These are phyloP conservation scores for Lates japonicus DNA, from an alignment of 2,797 vertebrate genomes.

Conservation along the genomic window DNA sequence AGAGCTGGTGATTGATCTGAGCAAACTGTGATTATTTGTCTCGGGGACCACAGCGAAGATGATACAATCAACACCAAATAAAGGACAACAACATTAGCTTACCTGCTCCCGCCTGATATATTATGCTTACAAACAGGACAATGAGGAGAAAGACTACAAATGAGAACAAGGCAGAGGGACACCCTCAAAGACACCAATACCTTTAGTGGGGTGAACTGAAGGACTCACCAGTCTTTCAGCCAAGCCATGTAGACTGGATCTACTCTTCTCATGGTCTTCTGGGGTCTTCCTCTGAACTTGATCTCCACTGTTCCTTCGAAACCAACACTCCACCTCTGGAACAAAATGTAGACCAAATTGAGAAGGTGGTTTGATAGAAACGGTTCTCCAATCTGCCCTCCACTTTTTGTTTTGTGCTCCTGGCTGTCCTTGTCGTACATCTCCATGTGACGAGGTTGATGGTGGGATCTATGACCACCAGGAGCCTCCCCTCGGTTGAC, in stretches of 20 bases:
- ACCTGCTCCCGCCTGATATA: slow-evolving; percentile 53
- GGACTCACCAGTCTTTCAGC: slow-evolving; percentile 92
- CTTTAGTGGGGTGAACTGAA: slow-evolving; percentile 40
- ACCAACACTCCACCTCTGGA: slow-evolving; percentile 93
- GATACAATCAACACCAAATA: slow-evolving; percentile 76
- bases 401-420: slow-evolving; percentile 70
- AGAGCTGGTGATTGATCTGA: slow-evolving; percentile 81
- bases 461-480: slow-evolving; percentile 97
- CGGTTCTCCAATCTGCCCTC: not conserved
- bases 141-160: slow-evolving; percentile 27
- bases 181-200: slow-evolving; percentile 8
- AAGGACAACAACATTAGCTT: slow-evolving; percentile 60
- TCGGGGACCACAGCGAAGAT: slow-evolving; percentile 75
- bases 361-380: slow-evolving; percentile 9
- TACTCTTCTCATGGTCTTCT: slow-evolving; percentile 97
- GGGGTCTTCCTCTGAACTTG: slow-evolving; percentile 96
- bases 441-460: slow-evolving; percentile 98
- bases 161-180: slow-evolving; percentile 18
- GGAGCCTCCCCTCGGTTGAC: slow-evolving; percentile 96
- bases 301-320: slow-evolving; percentile 99
- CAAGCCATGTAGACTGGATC: slow-evolving; percentile 92
- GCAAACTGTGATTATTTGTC: slow-evolving; percentile 81
- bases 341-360: slow-evolving; percentile 24
- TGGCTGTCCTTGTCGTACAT: slow-evolving; percentile 98
- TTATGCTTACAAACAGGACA: slow-evolving; percentile 24